phyloP scores from a whole-genome alignment of 2,888 invertebrate species.

The Rhingia rostrata region DNA sequence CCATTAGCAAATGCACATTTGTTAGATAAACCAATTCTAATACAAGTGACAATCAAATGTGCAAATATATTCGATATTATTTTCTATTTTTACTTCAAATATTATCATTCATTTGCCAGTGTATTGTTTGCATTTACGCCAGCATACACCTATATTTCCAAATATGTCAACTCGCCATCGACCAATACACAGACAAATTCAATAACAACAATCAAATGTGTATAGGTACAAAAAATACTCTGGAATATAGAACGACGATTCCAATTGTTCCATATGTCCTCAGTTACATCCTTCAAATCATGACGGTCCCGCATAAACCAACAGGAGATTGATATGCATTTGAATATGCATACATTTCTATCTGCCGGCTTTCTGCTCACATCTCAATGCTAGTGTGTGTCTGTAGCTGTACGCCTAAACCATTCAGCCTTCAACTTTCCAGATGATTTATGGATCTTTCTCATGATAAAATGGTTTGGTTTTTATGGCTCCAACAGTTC shows the following conservation, averaged over 20 bases:
- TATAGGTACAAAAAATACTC: constrained; percentile 22
- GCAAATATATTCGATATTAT: constrained; percentile 36
- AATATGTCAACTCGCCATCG: constrained; percentile 11
- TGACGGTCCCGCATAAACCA: constrained; percentile 40
- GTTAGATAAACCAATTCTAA: constrained; percentile 1
- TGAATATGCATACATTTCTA: constrained; percentile 23
- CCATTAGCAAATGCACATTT: background rate
- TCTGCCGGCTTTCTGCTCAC: background rate
- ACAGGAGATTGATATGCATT: constrained; percentile 49
- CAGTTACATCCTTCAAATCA: constrained; percentile 47
- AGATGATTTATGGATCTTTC: constrained; percentile 54
- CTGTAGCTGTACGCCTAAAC: constrained; percentile 8
- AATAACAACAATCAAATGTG: too few species aligned
- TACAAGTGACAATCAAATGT: constrained; percentile 54
- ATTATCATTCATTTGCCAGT: background rate
- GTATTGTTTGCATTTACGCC: background rate
- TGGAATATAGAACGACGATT: constrained; percentile 40
- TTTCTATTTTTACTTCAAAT: background rate
- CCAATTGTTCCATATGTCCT: constrained; percentile 53
- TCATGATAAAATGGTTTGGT: constrained; percentile 47
- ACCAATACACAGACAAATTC: background rate
- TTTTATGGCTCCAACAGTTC: constrained; percentile 44
- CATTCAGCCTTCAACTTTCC: constrained; percentile 35
- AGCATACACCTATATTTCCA: background rate
- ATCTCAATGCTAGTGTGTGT: constrained; percentile 3